Evolutionary conservation across 2,113 vertebrate genomes (phyloP), one percentile per base, ranked within the genome.

Genomic region (Recurvirostra avosetta): DNA sequence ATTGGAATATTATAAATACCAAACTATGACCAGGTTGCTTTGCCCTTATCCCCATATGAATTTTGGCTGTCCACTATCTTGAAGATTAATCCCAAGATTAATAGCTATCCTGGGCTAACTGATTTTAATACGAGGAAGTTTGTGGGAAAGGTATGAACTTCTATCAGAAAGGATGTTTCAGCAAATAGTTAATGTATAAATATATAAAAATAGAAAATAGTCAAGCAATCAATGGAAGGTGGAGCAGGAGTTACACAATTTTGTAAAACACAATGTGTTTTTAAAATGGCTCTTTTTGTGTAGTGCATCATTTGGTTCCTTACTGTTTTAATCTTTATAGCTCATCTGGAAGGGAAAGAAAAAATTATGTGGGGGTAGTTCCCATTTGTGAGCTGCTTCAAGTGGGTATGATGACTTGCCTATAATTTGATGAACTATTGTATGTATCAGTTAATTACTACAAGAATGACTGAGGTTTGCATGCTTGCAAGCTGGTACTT

Each of bases 371-470:
- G 38, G 56, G 74, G 66, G 30, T 96, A 95, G 85, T 92, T 96
- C 40, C 49, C 27, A n/a, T 83, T 82, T 61, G 58, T 71, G 82
- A 85, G 62, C 73, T 92, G 50, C 79, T 95, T 91, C 36, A 38
- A 62, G 85, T 65, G 75, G 36, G 23, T 90, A 74, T 29, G 81
- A 79, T 85, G 91, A 26, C 78, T 92, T 68, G 75, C 86, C 75
- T 95, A 11, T 96, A 67, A 77, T 96, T 94, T 95, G 90, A 92
- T 96, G 94, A 96, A 95, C 93, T 92, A 56, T 67, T 96, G 56
- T 65, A 23, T 72, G 38, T 77, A 25, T 96, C 94, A 86, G 74
- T 95, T 97, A 96, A 96, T 95, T 91, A 78, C 88, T 88, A 15
- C 61, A 80, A 36, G 80, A 95, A 84, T 79, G 91, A 79, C 78